phyloP scores from a whole-genome alignment of 2,797 vertebrate species.

The Peromyscus aztecus region DNA sequence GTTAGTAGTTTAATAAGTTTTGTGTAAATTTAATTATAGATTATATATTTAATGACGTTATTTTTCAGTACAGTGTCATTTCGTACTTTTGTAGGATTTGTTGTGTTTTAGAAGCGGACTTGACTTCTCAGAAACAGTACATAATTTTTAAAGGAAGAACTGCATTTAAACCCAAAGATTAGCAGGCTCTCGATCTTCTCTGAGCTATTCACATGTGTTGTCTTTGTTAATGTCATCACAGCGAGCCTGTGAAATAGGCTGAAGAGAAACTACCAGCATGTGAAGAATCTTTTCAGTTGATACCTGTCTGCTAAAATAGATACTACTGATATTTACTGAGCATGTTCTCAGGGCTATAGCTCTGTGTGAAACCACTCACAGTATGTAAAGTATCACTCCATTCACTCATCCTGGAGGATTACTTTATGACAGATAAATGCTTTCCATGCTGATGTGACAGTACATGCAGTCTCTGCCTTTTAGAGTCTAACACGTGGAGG shows the following conservation, averaged over 20 bases:
- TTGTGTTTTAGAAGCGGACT: constrained; percentile 11
- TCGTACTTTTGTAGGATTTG: constrained; percentile 19
- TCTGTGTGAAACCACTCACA: background rate
- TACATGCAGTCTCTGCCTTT: background rate
- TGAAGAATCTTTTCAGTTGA: accelerated
- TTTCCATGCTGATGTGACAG: background rate
- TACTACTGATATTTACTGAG: constrained; percentile 9
- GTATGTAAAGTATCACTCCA: background rate
- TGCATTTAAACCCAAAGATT: background rate
- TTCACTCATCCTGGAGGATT: background rate
- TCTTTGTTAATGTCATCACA: background rate
- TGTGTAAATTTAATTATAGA: background rate
- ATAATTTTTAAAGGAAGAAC: constrained; percentile 41
- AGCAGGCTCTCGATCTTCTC: background rate
- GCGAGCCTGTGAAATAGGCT: background rate
- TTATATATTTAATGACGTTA: background rate
- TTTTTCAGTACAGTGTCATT: background rate
- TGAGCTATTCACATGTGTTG: background rate
- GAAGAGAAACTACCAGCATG: background rate
- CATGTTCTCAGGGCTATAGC: background rate
- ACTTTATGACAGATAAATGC: constrained; percentile 8
- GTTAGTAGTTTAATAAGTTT: constrained; percentile 7
- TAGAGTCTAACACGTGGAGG: background rate
- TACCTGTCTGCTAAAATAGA: background rate
- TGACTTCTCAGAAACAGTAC: constrained; percentile 14